Base-by-base conservation (phyloP, 2,888 invertebrate species). In the Panzeria rudis region DNA sequence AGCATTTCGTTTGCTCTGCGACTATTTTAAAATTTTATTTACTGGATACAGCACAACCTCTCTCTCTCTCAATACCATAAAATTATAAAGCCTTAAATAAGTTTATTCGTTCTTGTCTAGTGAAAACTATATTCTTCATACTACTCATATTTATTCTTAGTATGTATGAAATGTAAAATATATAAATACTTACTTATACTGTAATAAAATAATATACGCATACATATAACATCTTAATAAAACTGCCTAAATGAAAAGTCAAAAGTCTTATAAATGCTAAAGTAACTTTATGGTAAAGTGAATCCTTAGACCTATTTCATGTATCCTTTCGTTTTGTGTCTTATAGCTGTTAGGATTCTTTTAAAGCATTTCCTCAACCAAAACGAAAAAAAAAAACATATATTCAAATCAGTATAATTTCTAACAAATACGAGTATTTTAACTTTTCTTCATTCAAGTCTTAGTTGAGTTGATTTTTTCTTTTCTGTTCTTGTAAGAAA, bases 191-290 rank as follows among this genome's bases (percentile, higher is more conserved):
- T 17, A 62, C 62, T 41, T 11, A 15, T 23, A 41, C 23, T 2
- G 13, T 0, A 1, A 23, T 8, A 23, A 41, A 8, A n/a, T 8
- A 15, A 41, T 23, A 2, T 3, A 11, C 1, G 8, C 11, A 29
- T 52, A 62, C 61, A 20, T 8, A 15, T 41, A 64, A 83, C 71
- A 83, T 83, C 82, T 83, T 71, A 76, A 83, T 83, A 56, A 64
- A 83, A 72, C 69, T 76, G 8, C 25, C 20, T 11, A 17, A 73
- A 23, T 44, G 56, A 71, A 77, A 76, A 77, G 71, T 72, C 76
- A 77, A 83, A 83, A 83, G 82, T 77, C 82, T 83, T 80, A 41
- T 3, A 80, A 73, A 73, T 83, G 64, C 50, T 32, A 20, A 72
- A 64, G n/a, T 59, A 83, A 83, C 15, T 80, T 73, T 68, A 73